Evolutionary conservation across 1,140 invertebrate species (phyloP).

Genomic region (Drosophila eugracilis): DNA sequence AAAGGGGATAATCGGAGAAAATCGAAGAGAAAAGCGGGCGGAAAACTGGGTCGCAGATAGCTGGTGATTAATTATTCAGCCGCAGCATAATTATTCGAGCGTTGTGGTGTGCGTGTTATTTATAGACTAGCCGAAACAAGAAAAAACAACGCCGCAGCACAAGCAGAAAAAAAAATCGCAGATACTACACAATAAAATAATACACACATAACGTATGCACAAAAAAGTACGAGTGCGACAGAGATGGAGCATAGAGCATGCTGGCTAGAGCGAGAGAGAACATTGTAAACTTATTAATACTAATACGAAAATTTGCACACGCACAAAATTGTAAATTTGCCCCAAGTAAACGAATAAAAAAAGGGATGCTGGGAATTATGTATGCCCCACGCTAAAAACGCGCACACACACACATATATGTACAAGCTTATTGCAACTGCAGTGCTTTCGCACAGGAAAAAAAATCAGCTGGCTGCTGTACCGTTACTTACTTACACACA

Average conservation of each 20-base stretch:
- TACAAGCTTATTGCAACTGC: conserved; percentile 13
- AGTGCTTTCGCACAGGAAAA: conserved; percentile 18
- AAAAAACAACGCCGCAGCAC: too few relatives aligned
- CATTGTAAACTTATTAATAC: conserved; percentile 45
- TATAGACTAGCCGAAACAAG: conserved; percentile 44
- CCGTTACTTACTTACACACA: conserved; percentile 19
- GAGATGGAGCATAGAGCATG: too few relatives aligned
- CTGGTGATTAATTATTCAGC: conserved; percentile 46
- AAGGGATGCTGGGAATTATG: conserved; percentile 32
- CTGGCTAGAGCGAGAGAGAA: too few relatives aligned
- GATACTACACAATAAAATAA: conserved; percentile 40
- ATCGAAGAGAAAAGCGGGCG: conserved; percentile 5
- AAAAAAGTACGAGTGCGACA: conserved; percentile 2
- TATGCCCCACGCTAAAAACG: conserved; percentile 12
- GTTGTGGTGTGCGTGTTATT: conserved; percentile 38
- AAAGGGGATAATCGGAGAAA: conserved; percentile 25
- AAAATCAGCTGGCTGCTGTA: conserved; percentile 38
- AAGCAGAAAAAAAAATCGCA: conserved; percentile 10
- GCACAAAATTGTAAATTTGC: neutral
- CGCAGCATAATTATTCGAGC: conserved; percentile 44
- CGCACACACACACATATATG: conserved; percentile 6
- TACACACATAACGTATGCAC: conserved; percentile 33
- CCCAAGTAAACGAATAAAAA: neutral
- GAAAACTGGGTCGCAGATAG: conserved; percentile 43
- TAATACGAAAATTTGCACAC: conserved; percentile 33